Conservation (phyloP, 2,113 vertebrate genomes). For the Eonycteris spelaea region DNA sequence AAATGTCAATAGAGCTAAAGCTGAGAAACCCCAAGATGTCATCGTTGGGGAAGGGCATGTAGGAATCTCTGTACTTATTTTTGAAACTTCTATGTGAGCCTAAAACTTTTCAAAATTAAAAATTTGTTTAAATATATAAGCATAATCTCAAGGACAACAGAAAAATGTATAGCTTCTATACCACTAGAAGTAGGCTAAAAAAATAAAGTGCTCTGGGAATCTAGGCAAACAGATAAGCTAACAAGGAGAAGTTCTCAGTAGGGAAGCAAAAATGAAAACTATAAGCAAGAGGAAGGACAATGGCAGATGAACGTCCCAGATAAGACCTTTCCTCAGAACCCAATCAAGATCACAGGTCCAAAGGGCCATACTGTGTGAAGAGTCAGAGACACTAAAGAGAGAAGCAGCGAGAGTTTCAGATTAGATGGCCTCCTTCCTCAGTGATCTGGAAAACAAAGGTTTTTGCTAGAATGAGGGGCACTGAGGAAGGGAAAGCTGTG, state of each 20-base stretch:
- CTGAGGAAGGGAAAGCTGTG: neutral
- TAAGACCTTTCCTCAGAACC: neutral
- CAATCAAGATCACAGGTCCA: neutral
- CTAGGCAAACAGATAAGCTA: neutral
- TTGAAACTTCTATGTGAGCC: neutral
- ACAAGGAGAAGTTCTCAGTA: neutral
- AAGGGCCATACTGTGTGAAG: neutral
- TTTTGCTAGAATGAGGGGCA: neutral
- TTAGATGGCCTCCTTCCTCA: neutral
- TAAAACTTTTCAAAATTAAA: neutral
- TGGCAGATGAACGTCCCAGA: neutral
- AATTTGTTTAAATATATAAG: neutral
- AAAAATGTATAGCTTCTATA: neutral
- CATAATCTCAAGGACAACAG: neutral
- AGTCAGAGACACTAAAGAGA: neutral
- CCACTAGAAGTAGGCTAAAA: neutral
- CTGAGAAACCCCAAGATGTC: neutral
- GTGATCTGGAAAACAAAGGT: neutral
- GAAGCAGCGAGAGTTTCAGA: neutral
- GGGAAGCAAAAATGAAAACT: neutral
- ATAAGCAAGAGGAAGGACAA: neutral
- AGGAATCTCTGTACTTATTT: neutral
- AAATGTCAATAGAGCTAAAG: neutral
- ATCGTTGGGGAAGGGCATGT: neutral
- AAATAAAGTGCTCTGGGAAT: neutral